phyloP scores from a whole-genome alignment of 2,888 invertebrate genomes.

The Microdon myrmicae region DNA sequence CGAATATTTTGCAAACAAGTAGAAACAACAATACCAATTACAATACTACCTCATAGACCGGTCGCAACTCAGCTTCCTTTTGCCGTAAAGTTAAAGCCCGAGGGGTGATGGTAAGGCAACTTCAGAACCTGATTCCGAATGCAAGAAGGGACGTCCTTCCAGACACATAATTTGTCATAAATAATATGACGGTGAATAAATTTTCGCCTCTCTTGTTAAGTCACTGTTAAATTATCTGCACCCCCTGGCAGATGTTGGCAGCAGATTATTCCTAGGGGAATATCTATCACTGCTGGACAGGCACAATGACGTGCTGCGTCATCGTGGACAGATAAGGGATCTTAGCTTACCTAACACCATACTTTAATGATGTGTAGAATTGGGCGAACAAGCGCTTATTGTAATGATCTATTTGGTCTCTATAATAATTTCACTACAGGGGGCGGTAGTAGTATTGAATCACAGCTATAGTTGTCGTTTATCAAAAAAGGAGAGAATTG shows the following conservation, averaged over 20 bases:
- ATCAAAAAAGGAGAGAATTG: no score
- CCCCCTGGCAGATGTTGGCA: conserved; percentile 11
- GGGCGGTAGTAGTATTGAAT: no score
- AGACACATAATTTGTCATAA: conserved; percentile 47
- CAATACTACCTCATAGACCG: conserved; percentile 4
- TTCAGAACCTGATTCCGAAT: conserved; percentile 27
- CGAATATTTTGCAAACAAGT: conserved; percentile 12
- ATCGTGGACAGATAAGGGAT: no score
- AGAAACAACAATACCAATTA: conserved; percentile 30
- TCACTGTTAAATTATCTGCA: conserved; percentile 42
- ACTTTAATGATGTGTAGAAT: no score
- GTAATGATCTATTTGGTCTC: no score
- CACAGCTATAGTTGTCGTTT: no score
- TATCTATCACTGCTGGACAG: no score
- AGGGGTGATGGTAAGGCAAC: conserved; percentile 9
- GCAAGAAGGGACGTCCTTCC: conserved; percentile 30
- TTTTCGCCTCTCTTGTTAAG: conserved; percentile 33
- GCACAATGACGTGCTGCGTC: no score
- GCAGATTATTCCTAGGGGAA: no score
- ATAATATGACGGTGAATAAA: conserved; percentile 44
- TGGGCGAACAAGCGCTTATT: no score
- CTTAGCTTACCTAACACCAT: no score
- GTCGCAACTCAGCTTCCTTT: neutral
- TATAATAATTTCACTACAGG: no score
- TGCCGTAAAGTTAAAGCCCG: conserved; percentile 33